Conservation (phyloP, 2,888 invertebrate species). For the Nephrocerus scutellatus region DNA sequence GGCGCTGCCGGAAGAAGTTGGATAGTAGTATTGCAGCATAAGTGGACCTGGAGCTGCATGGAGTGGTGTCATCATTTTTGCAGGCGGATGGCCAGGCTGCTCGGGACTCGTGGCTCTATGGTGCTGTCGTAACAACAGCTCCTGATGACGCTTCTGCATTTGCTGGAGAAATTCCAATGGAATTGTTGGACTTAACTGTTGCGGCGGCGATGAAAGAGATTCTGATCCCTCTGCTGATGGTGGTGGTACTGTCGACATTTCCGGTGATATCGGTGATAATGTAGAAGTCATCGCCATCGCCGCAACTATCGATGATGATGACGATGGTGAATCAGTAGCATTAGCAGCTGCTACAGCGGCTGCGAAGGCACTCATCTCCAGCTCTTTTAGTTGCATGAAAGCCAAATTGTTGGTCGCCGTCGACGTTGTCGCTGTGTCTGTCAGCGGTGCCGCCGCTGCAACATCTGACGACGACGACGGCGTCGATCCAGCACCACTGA, state of each 20-base stretch:
- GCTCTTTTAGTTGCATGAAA: constrained; percentile 11
- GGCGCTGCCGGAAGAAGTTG: constrained; percentile 13
- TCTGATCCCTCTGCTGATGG: not conserved
- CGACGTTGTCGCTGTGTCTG: not conserved
- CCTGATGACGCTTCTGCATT: constrained; percentile 19
- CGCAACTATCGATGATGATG: too few species aligned
- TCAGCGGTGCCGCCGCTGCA: not conserved
- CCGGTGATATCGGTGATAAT: not conserved
- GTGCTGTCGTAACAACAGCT: constrained; percentile 2
- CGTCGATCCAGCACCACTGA: constrained; percentile 4
- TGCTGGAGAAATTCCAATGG: constrained; percentile 19
- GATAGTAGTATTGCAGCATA: constrained; percentile 3
- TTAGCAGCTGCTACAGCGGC: too few species aligned
- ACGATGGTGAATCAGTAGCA: too few species aligned
- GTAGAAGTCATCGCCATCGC: constrained; percentile 2
- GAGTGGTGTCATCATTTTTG: too few species aligned
- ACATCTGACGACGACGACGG: too few species aligned
- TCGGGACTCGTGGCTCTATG: not conserved
- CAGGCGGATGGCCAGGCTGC: not conserved
- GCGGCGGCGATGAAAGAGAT: not conserved
- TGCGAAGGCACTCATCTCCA: constrained; percentile 8
- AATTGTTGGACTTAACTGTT: too few species aligned
- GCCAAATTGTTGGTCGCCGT: constrained; percentile 8
- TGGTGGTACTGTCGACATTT: not conserved
- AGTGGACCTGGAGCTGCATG: constrained; percentile 2